These are phyloP conservation scores for Paratrypauchen microcephalus DNA, from an alignment of 2,797 vertebrate species.

Conservation along the genomic window DNA sequence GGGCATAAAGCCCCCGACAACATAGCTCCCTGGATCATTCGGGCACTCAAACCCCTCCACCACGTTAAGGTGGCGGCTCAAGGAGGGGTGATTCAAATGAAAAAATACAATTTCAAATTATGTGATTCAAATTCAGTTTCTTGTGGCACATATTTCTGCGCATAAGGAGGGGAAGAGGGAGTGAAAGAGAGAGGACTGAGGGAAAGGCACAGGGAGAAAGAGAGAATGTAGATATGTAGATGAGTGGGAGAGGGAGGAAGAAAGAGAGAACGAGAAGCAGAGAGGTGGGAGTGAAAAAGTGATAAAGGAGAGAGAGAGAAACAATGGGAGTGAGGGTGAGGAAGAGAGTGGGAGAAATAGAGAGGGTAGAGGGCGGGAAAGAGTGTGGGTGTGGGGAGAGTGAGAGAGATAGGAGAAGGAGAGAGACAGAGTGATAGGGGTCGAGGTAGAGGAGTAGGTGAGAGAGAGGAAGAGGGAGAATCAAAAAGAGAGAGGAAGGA, in stretches of 20 bases:
- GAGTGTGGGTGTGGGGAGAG: background rate
- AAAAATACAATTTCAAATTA: no score
- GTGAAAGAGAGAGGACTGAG: no score
- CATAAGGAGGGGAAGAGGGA: no score
- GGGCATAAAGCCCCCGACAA: no score
- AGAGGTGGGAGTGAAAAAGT: background rate
- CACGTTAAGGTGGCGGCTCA: no score
- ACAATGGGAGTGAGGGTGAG: background rate
- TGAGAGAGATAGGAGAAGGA: constrained; percentile 9
- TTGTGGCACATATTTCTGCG: no score
- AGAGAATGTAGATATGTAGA: background rate
- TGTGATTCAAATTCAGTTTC: no score
- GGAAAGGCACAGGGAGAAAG: background rate
- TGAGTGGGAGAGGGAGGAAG: background rate
- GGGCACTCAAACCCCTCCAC: no score
- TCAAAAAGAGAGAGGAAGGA: constrained; percentile 16
- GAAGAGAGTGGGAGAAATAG: constrained; percentile 30
- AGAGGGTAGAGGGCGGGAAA: background rate
- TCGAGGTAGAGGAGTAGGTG: no score
- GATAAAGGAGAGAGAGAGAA: background rate
- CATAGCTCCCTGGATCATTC: no score
- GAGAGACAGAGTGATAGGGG: constrained; percentile 26
- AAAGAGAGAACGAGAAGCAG: background rate
- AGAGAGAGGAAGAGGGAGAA: background rate
- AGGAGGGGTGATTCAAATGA: no score